Percentiles rank a stretch among this genome's conserved stretches.
Evolutionary conservation across 2,113 vertebrate genomes (phyloP).

Genomic region (Xenus cinereus): DNA sequence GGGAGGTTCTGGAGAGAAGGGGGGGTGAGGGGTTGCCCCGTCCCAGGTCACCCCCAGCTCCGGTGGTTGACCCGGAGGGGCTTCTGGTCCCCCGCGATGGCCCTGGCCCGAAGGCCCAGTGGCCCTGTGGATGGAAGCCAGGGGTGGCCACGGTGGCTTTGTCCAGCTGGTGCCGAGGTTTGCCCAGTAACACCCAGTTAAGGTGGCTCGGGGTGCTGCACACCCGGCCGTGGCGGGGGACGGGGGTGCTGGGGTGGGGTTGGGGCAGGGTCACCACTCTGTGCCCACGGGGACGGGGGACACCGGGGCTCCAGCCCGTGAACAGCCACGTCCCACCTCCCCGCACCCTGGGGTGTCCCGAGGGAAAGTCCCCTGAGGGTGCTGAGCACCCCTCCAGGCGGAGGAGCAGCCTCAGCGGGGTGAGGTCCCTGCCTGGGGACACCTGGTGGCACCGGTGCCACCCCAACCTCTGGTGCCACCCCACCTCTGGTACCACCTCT

Average conservation of each 20-base stretch:
- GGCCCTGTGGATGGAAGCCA: fast-evolving
- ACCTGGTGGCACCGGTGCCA: not conserved
- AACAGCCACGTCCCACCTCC: not conserved
- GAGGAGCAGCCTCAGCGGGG: fast-evolving
- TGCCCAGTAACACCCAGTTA: not conserved
- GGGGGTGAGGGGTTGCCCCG: too few relatives aligned
- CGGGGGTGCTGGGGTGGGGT: not conserved
- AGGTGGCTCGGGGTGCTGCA: not conserved
- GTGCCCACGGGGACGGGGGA: too few relatives aligned
- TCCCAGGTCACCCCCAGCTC: not conserved
- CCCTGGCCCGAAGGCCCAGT: fast-evolving
- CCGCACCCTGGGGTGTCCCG: not conserved
- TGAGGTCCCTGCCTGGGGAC: not conserved
- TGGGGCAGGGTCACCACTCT: not conserved
- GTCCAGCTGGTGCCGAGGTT: not conserved
- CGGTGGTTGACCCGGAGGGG: not conserved
- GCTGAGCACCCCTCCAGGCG: fast-evolving
- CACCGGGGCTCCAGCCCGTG: too few relatives aligned
- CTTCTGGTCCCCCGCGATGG: fast-evolving
- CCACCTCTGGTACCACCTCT: too few relatives aligned
- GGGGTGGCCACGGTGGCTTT: not conserved
- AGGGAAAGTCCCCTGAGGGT: not conserved
- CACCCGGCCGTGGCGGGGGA: not conserved
- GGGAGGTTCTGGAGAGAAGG: too few relatives aligned
- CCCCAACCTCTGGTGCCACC: not conserved